Conservation (phyloP, 2,113 vertebrate species). For the Bucco capensis region DNA sequence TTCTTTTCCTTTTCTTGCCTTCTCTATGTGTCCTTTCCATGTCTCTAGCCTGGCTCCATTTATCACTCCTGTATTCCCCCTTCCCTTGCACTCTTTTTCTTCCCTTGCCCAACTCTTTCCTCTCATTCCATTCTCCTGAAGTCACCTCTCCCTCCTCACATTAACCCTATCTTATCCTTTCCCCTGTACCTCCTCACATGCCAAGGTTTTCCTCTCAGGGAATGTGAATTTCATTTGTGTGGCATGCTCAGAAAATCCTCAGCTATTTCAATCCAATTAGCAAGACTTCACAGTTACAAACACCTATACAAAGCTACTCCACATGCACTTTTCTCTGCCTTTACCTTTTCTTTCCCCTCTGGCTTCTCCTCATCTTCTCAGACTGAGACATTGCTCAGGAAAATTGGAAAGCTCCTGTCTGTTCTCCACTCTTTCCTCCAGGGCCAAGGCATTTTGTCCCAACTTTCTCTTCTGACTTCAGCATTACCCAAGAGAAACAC, state of each 20-base stretch:
- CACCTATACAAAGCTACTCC: neutral
- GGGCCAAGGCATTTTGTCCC: neutral
- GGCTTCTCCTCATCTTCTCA: neutral
- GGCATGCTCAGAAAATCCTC: neutral
- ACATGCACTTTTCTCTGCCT: neutral
- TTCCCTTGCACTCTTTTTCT: neutral
- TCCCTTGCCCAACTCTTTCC: slow-evolving; percentile 4
- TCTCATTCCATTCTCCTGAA: slow-evolving; percentile 53
- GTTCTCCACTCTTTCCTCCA: neutral
- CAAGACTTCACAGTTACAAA: neutral
- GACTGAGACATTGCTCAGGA: neutral
- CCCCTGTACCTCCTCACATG: neutral
- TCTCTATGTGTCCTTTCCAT: neutral
- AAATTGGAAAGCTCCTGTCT: neutral
- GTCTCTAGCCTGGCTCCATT: neutral
- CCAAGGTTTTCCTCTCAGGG: neutral
- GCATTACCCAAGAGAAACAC: neutral
- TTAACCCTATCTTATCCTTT: slow-evolving; percentile 37
- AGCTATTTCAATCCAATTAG: neutral
- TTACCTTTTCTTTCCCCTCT: neutral
- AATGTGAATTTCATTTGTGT: neutral
- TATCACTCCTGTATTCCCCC: neutral
- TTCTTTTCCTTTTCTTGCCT: neutral
- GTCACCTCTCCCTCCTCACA: slow-evolving; percentile 11
- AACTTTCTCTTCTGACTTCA: neutral